These are phyloP conservation scores for Mallotus villosus DNA, from an alignment of 2,797 vertebrate genomes.

Conservation along the genomic window DNA sequence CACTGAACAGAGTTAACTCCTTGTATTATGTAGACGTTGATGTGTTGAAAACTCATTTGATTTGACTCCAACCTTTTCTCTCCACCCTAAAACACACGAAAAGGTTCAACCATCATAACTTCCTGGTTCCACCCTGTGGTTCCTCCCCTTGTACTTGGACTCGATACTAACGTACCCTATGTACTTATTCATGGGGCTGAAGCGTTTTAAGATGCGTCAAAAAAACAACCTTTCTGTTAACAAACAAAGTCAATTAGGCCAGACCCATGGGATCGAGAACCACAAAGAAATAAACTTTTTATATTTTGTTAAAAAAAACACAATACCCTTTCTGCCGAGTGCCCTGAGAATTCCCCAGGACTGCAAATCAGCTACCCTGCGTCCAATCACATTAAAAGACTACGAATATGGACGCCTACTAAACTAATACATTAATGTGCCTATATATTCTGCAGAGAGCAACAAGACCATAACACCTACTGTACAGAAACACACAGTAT, in stretches of 20 bases:
- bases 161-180: slow-evolving; percentile 46
- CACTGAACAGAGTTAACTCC: not conserved
- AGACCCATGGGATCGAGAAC: slow-evolving; percentile 11
- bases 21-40: not conserved
- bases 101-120: not conserved
- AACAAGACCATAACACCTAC: no score
- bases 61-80: no score
- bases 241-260: slow-evolving; percentile 52
- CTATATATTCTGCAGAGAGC: no score
- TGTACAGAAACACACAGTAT: no score
- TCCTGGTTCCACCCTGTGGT: slow-evolving; percentile 25
- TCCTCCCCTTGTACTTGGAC: slow-evolving; percentile 36
- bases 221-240: slow-evolving; percentile 38
- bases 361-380: not conserved
- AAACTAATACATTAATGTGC: no score
- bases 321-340: not conserved
- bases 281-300: no score
- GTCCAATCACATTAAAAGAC: no score
- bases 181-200: slow-evolving; percentile 53
- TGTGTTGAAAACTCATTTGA: not conserved
- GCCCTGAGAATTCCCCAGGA: no score
- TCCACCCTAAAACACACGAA: no score
- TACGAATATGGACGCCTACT: no score
- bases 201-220: slow-evolving; percentile 48
- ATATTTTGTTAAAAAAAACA: no score